Evolutionary conservation across 1,140 invertebrate genomes (phyloP), one percentile per base, ranked within the genome.

Genomic region (Mycetomoellerius zeteki): DNA sequence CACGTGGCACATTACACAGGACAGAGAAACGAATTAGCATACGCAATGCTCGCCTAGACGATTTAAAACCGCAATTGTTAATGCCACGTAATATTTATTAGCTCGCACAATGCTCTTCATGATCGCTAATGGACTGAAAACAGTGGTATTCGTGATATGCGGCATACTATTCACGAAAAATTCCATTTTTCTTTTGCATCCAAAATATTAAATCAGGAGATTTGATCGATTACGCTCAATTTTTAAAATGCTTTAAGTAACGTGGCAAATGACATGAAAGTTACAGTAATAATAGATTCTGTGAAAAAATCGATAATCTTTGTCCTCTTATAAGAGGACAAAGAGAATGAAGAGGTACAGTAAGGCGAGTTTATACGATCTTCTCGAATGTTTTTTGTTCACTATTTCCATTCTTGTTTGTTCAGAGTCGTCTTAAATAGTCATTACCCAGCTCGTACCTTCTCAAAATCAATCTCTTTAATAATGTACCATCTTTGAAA

Each of bases 401-500:
- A n/a, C 8, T 8, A 33, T 56, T 65, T 52, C 5, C 1, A 10
- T 75, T 33, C 54, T 21, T 5, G 56, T 64, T 71, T 50, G 62
- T 85, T 75, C 21, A 52, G 16, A 75, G 60, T 69, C 58, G 14
- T 47, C 19, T 4, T 16, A 52, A 16, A 47, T 10, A 33, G 62
- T 67, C 47, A 50, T 71, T 87, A 80, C 27, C 50, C 33, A 27
- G 21, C 52, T 65, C 27, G 65, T 50, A 69, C 58, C 78, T 80
- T 54, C 81, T 52, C 64, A 77, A 85, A 37, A 76, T 64, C 33
- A 56, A 30, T 33, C 64, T 89, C 85, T 87, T 52, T 90, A 89
- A 89, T 90, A 90, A 91, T 91, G 76, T 64, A 82, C n/a, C 72
- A 84, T 86, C 62, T 65, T 37, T 71, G 86, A 85, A 78, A 86